These are phyloP conservation scores for Agriopis marginaria DNA, from an alignment of 2,888 invertebrate genomes.

Conservation along the genomic window DNA sequence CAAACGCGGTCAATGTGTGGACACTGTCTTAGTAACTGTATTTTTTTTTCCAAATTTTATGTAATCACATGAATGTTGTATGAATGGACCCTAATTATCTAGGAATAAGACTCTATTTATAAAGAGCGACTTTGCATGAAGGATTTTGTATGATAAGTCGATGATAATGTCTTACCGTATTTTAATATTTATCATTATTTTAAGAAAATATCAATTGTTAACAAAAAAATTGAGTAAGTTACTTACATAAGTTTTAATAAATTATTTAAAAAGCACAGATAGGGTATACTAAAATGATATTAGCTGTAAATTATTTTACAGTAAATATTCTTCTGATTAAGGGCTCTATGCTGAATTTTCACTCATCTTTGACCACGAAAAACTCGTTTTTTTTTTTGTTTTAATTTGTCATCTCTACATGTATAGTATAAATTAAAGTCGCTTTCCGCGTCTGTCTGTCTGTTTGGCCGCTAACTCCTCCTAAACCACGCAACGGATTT, in stretches of 20 bases:
- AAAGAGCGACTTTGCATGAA: neutral
- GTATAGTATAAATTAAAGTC: no score
- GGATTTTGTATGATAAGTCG: no score
- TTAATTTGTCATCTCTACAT: no score
- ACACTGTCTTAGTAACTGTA: neutral
- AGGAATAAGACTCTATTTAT: neutral
- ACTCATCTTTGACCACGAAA: no score
- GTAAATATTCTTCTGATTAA: slow-evolving; percentile 32
- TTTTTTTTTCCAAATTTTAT: neutral
- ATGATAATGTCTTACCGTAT: neutral
- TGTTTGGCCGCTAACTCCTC: no score
- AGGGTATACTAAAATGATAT: slow-evolving; percentile 39
- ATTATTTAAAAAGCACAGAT: slow-evolving; percentile 42
- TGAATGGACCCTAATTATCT: neutral
- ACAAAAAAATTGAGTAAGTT: slow-evolving; percentile 26
- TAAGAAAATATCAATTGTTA: slow-evolving; percentile 23
- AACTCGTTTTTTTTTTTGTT: no score
- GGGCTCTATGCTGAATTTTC: no score
- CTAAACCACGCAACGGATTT: no score
- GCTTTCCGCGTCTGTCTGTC: no score
- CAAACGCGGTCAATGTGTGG: neutral
- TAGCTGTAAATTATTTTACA: slow-evolving; percentile 36
- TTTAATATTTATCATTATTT: slow-evolving; percentile 19
- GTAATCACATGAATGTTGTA: no score
- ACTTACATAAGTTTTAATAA: slow-evolving; percentile 37